Evolutionary conservation across 2,113 vertebrate genomes (phyloP).

Genomic region (Desmodus rotundus): DNA sequence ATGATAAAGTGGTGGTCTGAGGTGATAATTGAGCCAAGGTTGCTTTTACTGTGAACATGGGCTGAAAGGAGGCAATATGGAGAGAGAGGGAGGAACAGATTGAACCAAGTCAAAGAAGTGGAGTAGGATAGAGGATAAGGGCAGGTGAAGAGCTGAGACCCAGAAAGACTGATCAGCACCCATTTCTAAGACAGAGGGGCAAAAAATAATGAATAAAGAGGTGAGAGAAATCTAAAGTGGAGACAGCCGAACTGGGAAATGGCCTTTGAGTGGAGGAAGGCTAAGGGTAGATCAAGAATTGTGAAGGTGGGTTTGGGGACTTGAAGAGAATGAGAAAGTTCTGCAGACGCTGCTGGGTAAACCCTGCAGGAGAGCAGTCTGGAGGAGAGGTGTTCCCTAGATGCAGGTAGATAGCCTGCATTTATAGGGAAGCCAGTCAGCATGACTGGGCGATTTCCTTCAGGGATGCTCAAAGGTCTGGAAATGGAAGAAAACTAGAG

Average conservation of each 20-base stretch:
- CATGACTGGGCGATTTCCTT: not conserved
- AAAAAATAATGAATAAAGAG: not conserved
- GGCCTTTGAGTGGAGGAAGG: not conserved
- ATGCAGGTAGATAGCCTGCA: not conserved
- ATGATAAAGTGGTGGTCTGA: not conserved
- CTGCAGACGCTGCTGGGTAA: not conserved
- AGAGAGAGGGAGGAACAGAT: not conserved
- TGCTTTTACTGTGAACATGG: not conserved
- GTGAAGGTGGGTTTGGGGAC: not conserved
- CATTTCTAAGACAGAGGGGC: not conserved
- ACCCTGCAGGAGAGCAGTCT: not conserved
- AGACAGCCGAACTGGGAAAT: not conserved
- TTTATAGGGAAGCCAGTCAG: not conserved
- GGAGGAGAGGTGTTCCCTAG: not conserved
- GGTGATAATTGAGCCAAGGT: not conserved
- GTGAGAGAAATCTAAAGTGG: not conserved
- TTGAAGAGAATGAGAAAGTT: slow-evolving; percentile 3
- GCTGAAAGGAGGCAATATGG: not conserved
- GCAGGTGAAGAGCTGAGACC: not conserved
- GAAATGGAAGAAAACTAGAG: not conserved
- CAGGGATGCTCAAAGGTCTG: not conserved
- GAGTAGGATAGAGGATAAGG: not conserved
- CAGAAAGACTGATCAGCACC: not conserved
- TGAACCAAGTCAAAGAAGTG: not conserved
- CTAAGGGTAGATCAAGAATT: not conserved